Percentiles rank a stretch among this genome's conserved stretches.
Evolutionary conservation across 1,140 invertebrate genomes (phyloP).

Genomic region (Branchinecta lynchi): DNA sequence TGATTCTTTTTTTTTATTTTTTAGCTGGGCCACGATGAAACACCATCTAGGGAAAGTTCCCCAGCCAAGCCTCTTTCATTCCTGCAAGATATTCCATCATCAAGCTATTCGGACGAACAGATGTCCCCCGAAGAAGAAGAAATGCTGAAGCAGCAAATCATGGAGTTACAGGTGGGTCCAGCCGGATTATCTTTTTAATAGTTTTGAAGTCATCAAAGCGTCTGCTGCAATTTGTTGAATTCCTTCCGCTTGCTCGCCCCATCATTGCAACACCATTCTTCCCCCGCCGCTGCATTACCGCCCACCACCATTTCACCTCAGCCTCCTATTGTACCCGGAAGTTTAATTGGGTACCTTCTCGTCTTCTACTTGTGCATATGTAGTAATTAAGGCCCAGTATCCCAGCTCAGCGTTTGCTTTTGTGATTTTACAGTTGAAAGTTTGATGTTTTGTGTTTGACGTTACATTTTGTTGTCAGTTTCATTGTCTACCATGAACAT

Average conservation of each 20-base stretch:
- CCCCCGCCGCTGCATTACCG: conserved; percentile 13
- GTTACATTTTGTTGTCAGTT: too few species aligned
- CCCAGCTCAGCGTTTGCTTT: too few species aligned
- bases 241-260: conserved; percentile 35
- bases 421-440: too few species aligned
- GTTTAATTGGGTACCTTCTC: too few species aligned
- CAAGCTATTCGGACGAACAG: not conserved
- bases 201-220: conserved; percentile 45
- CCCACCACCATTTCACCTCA: too few species aligned
- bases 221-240: conserved; percentile 28
- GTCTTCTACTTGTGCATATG: too few species aligned
- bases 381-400: too few species aligned
- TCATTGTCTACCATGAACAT: too few species aligned
- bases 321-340: too few species aligned
- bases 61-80: not conserved
- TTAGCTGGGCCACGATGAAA: not conserved
- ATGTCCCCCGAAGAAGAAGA: not conserved
- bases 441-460: too few species aligned
- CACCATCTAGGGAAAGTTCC: not conserved
- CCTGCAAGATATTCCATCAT: not conserved
- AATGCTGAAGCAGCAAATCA: not conserved
- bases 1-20: conserved; percentile 13
- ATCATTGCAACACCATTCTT: not conserved
- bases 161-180: not conserved
- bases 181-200: conserved; percentile 21